Conservation (phyloP, 1,140 invertebrate species). For the Notospermus geniculatus region DNA sequence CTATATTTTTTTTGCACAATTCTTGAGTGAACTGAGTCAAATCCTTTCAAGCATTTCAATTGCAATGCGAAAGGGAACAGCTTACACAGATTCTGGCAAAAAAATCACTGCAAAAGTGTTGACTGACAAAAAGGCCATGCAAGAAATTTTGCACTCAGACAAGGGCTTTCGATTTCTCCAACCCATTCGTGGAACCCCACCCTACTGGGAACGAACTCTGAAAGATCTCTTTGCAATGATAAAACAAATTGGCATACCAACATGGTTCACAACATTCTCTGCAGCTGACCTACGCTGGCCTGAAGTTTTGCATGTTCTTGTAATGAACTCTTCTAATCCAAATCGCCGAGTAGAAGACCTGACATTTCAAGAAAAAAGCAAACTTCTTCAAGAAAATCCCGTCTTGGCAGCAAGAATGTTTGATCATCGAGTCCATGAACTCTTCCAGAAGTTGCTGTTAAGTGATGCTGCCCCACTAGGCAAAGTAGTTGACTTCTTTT, state of each 20-base stretch:
- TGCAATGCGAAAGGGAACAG: neutral
- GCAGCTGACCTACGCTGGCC: conserved; percentile 4
- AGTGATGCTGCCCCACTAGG: conserved; percentile 14
- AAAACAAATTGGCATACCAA: conserved; percentile 2
- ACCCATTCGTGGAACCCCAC: conserved; percentile 10
- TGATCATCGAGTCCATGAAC: conserved; percentile 2
- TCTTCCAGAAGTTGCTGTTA: conserved; percentile 9
- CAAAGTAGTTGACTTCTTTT: conserved; percentile 18
- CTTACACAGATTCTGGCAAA: neutral
- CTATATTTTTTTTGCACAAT: conserved; percentile 8
- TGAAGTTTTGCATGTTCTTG: neutral
- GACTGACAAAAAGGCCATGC: neutral
- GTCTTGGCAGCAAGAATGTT: conserved; percentile 7
- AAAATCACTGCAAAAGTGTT: neutral
- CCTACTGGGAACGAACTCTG: neutral
- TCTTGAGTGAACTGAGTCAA: neutral
- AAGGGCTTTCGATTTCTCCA: conserved; percentile 1
- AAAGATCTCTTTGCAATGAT: conserved; percentile 2
- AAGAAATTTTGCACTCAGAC: neutral
- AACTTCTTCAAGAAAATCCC: neutral
- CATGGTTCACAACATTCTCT: conserved; percentile 1
- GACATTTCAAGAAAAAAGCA: neutral
- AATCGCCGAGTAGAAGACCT: neutral
- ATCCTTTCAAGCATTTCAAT: neutral
- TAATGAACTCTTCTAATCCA: neutral